Conservation (phyloP, 2,797 vertebrate species). For the Lacerta viridis region DNA sequence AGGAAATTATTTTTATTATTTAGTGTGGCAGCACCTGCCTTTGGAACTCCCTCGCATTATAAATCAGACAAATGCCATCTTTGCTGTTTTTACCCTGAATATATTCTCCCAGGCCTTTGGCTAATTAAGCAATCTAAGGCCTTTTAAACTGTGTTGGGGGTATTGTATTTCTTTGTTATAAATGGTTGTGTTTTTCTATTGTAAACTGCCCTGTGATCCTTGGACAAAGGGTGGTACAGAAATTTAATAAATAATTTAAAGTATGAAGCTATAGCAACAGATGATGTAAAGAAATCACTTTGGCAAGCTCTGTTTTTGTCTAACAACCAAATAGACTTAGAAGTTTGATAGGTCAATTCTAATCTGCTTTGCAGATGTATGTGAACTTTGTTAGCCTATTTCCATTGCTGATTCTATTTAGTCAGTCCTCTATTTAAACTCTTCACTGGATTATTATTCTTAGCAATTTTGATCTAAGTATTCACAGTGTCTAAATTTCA, state of each 20-base stretch:
- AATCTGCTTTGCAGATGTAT: conserved; percentile 21
- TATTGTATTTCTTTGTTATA: too few species aligned
- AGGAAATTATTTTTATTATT: too few species aligned
- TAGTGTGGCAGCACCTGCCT: too few species aligned
- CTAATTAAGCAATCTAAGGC: too few species aligned
- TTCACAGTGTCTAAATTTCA: conserved; percentile 48
- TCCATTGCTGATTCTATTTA: conserved; percentile 39
- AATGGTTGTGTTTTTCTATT: too few species aligned
- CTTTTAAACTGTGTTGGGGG: too few species aligned
- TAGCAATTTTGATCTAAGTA: conserved; percentile 26
- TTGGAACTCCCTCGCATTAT: too few species aligned
- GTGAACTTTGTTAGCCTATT: conserved; percentile 55
- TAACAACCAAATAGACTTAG: conserved; percentile 19
- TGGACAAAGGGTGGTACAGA: too few species aligned
- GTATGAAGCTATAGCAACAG: conserved; percentile 13
- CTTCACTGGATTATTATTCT: conserved; percentile 58
- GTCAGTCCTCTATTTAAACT: conserved; percentile 54
- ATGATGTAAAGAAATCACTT: conserved; percentile 15
- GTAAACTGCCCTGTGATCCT: too few species aligned
- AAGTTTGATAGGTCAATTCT: background rate
- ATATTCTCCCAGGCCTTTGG: too few species aligned
- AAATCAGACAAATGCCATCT: too few species aligned
- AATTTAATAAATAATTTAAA: background rate
- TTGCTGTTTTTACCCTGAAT: too few species aligned
- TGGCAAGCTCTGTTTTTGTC: background rate